Conservation (phyloP, 2,797 vertebrate genomes). For the Trematomus bernacchii region DNA sequence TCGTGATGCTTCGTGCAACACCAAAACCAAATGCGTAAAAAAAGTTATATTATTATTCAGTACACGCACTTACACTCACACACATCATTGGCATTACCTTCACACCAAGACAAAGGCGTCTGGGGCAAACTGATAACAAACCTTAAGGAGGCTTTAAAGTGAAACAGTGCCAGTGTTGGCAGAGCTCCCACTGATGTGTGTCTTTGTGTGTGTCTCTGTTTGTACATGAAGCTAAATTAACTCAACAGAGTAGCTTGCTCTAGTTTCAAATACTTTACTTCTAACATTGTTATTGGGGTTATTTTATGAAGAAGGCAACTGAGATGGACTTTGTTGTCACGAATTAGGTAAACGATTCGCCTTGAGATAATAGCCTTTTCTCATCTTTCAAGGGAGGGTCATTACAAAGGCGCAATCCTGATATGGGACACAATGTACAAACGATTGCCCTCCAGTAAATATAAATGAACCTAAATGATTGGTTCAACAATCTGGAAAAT, state of each 20-base stretch:
- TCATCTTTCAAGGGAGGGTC: not conserved
- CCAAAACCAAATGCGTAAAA: conserved; percentile 24
- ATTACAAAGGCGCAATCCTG: not conserved
- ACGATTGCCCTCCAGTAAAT: not conserved
- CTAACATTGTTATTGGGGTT: conserved; percentile 21
- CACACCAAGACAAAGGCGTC: conserved; percentile 67
- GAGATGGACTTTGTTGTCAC: conserved; percentile 31
- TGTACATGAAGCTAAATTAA: conserved; percentile 34
- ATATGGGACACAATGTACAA: not conserved
- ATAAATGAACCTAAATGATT: not conserved
- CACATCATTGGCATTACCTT: conserved; percentile 37
- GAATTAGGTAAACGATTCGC: conserved; percentile 24
- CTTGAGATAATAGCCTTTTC: conserved; percentile 16
- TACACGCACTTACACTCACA: conserved; percentile 14
- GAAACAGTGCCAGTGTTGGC: conserved; percentile 47
- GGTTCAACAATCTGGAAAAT: not conserved
- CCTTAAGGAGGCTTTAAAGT: conserved; percentile 58
- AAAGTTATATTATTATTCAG: not conserved
- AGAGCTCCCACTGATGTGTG: conserved; percentile 31
- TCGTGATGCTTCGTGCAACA: conserved; percentile 30
- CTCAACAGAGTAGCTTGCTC: conserved; percentile 31
- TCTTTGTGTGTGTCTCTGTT: conserved; percentile 27
- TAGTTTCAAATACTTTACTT: conserved; percentile 55
- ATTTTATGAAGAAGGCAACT: conserved; percentile 31
- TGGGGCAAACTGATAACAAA: conserved; percentile 73